Evolutionary conservation across 2,113 vertebrate species (phyloP), one percentile per base, ranked within the genome.

Genomic region (Paramisgurnus dabryanus): DNA sequence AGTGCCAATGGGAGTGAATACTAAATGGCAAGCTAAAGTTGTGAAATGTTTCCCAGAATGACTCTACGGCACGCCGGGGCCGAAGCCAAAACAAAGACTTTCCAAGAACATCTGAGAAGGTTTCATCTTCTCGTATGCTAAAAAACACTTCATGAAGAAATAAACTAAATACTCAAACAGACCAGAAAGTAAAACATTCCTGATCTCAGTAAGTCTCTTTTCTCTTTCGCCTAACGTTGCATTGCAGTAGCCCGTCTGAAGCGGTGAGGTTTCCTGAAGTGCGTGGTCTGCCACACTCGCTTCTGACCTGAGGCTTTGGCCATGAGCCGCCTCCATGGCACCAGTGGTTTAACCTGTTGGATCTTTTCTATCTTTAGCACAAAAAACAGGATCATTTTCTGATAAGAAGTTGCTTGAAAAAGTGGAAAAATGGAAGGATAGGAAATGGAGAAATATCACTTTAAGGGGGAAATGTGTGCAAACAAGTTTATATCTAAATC

Each of bases 1-100:
- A 85, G 81, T 87, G 86, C 79, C 63, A 76, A 67, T 64, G 65
- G 80, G 63, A 80, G 84, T 85, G 85, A 87, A 86, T 80, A 86
- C 83, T 82, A 83, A 84, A 77, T 47, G 53, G 49, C 72, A 80
- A 58, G 43, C 66, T 70, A 53, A 70, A 74, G 49, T 50, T 60
- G 17, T 67, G 63, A 80, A 75, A 60, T 50, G 22, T 83, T 68
- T 85, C 61, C 50, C 85, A 86, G 43, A 76, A 67, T 65, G 80
- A 80, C 72, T 72, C 68, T 49, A 58, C 53, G 49, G 53, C 47
- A 64, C 63, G 64, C 34, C 53, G 67, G 47, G 41, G 47, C 67
- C 67, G 63, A 63, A 74, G 69, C 75, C 66, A 67, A 85, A 67
- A 57, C 50, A 71, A 70, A 60, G 64, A 71, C 78, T 75, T 76